Evolutionary conservation across 2,888 invertebrate genomes (phyloP), one percentile per base, ranked within the genome.

Genomic region (Horisme vitalbata): DNA sequence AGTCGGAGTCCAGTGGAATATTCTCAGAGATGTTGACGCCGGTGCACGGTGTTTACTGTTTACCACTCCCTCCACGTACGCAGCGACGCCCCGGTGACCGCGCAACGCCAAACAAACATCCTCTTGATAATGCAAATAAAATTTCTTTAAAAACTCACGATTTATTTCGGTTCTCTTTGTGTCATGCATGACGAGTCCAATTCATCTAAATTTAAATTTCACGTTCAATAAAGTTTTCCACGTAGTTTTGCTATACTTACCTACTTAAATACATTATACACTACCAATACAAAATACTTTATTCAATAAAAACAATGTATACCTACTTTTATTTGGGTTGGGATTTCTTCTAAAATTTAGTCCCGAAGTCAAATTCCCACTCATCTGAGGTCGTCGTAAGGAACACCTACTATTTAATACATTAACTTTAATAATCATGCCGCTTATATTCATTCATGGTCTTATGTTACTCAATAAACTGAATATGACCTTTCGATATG

Each of bases 1-100:
- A 79, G 81, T 80, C 78, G 71, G 72, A 80, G 82, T 82, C 79
- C 81, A 82, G 63, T 63, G 80, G 82, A 83, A 84, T 83, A 79
- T 84, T 86, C 80, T 84, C 65, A 65, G 71, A 67, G 70, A 62
- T 68, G 70, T 70, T 71, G 65, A 67, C 66, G 58, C 62, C 74
- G 75, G 71, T 79, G 79, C 78, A 75, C 73, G 69, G 53, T 80
- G 77, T 79, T 80, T 81, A 76, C 73, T 74, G 71, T 71, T 75
- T 70, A 71, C 65, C 59, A 67, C 28, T 56, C 60, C 45, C 54
- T 45, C 50, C 50, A 46, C 55, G 50, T 45, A 59, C 50, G 52
- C 54, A 49, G 36, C 43, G 54, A 45, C 52, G 41, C 45, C 36
- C 33, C 49, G 50, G 36, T 45, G 54, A 45, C 52, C 44, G 48